A percentile compares a stretch with the other conserved stretches of the same genome.
Evolutionary conservation across 2,888 invertebrate genomes (phyloP).

Genomic region (Deroplatys truncata): DNA sequence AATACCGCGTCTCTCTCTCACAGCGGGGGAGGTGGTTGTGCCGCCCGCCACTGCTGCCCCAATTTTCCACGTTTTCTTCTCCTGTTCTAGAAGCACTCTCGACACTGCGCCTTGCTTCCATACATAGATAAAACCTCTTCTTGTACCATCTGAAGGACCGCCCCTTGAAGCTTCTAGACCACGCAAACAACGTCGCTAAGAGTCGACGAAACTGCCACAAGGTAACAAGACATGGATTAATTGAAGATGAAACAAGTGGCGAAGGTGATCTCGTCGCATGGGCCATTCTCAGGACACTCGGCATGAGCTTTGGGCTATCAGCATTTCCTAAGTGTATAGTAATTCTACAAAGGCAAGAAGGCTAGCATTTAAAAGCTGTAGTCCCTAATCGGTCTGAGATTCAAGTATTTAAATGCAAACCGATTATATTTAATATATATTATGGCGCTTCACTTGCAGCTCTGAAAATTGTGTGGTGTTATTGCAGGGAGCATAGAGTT

Average conservation of each 20-base stretch:
- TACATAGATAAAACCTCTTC: not conserved
- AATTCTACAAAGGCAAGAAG: no score
- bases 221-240: not conserved
- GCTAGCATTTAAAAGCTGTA: no score
- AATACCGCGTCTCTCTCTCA: not conserved
- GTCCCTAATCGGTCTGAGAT: no score
- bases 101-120: not conserved
- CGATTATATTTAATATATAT: no score
- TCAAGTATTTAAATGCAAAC: no score
- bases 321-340: no score
- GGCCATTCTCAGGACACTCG: no score
- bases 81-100: not conserved
- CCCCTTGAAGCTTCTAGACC: not conserved
- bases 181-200: not conserved
- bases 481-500: no score
- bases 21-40: not conserved
- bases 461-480: no score
- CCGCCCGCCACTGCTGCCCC: not conserved
- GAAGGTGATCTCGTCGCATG: not conserved
- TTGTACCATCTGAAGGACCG: not conserved
- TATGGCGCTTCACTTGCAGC: no score
- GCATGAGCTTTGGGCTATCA: no score
- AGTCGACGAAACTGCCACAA: not conserved
- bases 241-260: not conserved
- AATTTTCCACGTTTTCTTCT: not conserved